Evolutionary conservation across 2,888 invertebrate species (phyloP).

Genomic region (Drosophila meridiana): DNA sequence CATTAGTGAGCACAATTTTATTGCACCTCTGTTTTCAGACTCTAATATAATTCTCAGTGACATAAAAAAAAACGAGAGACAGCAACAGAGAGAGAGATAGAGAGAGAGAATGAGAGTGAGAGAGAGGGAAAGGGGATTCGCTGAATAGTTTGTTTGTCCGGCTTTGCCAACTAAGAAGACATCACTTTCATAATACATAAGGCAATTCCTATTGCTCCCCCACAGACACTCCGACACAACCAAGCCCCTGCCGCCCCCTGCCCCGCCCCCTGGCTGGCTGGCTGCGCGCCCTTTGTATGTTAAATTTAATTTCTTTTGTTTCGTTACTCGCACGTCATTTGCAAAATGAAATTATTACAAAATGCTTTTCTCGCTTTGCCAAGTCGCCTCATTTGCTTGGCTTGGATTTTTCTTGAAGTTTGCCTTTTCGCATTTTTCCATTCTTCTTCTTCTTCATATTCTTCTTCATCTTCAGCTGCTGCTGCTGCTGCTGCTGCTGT

Average conservation of each 20-base stretch:
- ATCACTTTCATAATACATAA: slow-evolving; percentile 76
- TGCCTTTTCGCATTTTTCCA: slow-evolving; percentile 26
- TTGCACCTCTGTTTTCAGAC: slow-evolving; percentile 79
- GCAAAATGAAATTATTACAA: slow-evolving; percentile 83
- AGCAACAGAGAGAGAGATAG: background rate
- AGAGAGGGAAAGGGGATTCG: slow-evolving; percentile 41
- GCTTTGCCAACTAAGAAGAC: slow-evolving; percentile 57
- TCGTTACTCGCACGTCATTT: slow-evolving; percentile 83
- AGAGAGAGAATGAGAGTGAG: background rate
- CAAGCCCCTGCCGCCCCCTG: background rate
- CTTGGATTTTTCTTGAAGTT: slow-evolving; percentile 27
- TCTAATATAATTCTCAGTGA: slow-evolving; percentile 69
- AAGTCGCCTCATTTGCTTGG: slow-evolving; percentile 54
- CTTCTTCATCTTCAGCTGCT: background rate
- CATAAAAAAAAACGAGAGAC: slow-evolving; percentile 62
- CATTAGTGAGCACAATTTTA: slow-evolving; percentile 81
- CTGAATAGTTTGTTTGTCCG: slow-evolving; percentile 64
- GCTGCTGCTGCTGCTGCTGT: slow-evolving; percentile 31
- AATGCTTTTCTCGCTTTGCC: slow-evolving; percentile 61
- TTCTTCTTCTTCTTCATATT: slow-evolving; percentile 20
- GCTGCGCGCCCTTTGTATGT: slow-evolving; percentile 64
- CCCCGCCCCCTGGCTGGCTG: background rate
- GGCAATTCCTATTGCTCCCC: slow-evolving; percentile 46
- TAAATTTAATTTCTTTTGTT: slow-evolving; percentile 82
- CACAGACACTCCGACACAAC: background rate